phyloP scores from a whole-genome alignment of 1,140 invertebrate species.

The Heliothis virescens region DNA sequence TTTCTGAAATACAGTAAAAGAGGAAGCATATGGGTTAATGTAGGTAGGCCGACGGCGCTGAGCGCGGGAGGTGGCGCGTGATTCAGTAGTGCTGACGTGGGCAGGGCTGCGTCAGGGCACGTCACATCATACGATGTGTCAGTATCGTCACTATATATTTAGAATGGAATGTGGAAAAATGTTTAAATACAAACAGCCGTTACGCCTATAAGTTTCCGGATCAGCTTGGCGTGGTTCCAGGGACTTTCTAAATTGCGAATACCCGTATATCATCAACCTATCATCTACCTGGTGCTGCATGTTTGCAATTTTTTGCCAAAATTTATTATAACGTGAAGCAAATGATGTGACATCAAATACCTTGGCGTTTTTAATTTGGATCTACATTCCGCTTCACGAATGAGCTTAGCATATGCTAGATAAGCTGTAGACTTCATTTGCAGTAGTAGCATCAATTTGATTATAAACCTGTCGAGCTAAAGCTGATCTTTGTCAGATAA shows the following conservation, averaged over 20 bases:
- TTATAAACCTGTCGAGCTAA: neutral
- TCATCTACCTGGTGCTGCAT: constrained; percentile 18
- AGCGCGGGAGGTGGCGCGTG: constrained; percentile 66
- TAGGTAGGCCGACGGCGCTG: constrained; percentile 1
- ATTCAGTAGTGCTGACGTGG: constrained; percentile 64
- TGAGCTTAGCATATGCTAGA: neutral
- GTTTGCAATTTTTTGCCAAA: constrained; percentile 26
- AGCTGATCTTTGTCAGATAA: neutral
- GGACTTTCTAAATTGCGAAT: constrained; percentile 53
- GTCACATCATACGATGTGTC: constrained; percentile 64
- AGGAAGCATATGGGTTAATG: constrained; percentile 24
- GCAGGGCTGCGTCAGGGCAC: constrained; percentile 66
- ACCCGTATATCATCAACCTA: constrained; percentile 37
- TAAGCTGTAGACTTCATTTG: neutral
- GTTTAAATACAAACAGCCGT: constrained; percentile 60
- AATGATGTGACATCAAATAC: neutral
- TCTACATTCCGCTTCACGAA: neutral
- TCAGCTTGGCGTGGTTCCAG: constrained; percentile 68
- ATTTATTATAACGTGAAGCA: neutral
- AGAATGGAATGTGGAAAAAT: constrained; percentile 80
- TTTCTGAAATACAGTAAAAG: constrained; percentile 1
- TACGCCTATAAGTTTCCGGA: constrained; percentile 72
- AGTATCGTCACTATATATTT: constrained; percentile 80
- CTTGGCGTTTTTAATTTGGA: neutral
- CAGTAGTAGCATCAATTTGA: neutral